phyloP scores from a whole-genome alignment of 2,888 invertebrate species.

The Erpobdella octoculata region DNA sequence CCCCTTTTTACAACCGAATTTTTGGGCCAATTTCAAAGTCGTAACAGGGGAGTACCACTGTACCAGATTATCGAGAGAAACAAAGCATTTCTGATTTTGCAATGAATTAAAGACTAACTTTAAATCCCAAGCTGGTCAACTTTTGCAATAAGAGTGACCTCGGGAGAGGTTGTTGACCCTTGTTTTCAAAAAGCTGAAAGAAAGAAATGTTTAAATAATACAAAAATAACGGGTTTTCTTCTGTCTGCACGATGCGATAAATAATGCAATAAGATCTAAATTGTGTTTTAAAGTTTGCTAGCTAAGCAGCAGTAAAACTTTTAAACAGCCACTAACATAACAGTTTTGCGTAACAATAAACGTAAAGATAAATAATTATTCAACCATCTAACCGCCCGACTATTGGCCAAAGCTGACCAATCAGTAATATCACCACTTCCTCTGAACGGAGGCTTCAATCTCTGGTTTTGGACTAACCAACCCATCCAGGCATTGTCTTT shows the following conservation, averaged over 20 bases:
- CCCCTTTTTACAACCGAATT: no score
- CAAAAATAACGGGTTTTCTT: no score
- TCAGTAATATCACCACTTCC: not conserved
- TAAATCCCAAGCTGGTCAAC: constrained; percentile 16
- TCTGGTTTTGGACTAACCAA: not conserved
- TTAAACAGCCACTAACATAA: not conserved
- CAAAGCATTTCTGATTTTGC: constrained; percentile 77
- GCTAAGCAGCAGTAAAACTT: no score
- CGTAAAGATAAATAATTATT: no score
- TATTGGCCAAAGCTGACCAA: not conserved
- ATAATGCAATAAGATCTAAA: no score
- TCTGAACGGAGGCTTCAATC: constrained; percentile 6
- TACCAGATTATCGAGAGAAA: no score
- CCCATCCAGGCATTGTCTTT: not conserved
- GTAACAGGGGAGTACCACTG: no score
- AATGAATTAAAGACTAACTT: no score
- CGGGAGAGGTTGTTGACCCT: constrained; percentile 11
- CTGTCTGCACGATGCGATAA: no score
- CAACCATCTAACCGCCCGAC: not conserved
- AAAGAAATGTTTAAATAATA: no score
- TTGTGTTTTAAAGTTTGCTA: no score
- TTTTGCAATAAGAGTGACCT: constrained; percentile 8
- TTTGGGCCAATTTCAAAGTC: no score
- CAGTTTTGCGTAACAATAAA: not conserved
- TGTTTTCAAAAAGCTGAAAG: constrained; percentile 2